These are phyloP conservation scores for Andrena chrysosceles DNA, from an alignment of 2,888 invertebrate genomes.

Conservation along the genomic window DNA sequence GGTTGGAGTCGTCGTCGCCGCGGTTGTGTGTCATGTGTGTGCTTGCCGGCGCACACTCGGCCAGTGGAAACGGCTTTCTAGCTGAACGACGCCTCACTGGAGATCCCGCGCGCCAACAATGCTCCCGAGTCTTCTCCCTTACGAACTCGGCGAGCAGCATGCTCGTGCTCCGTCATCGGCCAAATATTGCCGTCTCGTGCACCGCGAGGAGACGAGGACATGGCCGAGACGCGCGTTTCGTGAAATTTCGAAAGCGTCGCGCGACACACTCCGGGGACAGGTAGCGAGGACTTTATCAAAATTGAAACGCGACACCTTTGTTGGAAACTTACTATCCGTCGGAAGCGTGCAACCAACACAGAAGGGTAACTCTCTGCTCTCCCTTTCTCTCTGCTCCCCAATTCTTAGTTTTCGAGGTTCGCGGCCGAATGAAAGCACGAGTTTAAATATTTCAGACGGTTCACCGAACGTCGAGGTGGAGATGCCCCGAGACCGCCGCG, in stretches of 20 bases:
- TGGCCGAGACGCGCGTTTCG: conserved; percentile 44
- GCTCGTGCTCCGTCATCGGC: conserved; percentile 2
- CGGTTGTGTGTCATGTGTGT: background rate
- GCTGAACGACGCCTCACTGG: conserved; percentile 59
- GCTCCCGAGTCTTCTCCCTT: conserved; percentile 55
- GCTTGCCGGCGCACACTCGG: background rate
- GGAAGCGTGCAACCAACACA: conserved; percentile 50
- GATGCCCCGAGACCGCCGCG: background rate
- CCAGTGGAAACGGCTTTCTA: conserved; percentile 46
- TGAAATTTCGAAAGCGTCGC: conserved; percentile 68
- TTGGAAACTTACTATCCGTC: conserved; percentile 66
- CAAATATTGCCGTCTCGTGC: conserved; percentile 8
- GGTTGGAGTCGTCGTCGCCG: background rate
- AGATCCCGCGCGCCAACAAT: conserved; percentile 57
- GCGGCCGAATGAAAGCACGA: background rate
- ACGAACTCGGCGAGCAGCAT: conserved; percentile 8
- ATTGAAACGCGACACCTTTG: conserved; percentile 78
- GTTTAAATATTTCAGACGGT: background rate
- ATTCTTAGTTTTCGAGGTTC: background rate
- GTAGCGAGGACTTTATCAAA: conserved; percentile 74
- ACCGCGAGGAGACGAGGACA: background rate
- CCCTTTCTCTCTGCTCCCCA: background rate
- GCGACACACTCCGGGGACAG: conserved; percentile 56
- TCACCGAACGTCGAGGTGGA: background rate
- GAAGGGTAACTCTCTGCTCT: conserved; percentile 43